phyloP scores from a whole-genome alignment of 2,888 invertebrate genomes.

The Ditula angustiorana region DNA sequence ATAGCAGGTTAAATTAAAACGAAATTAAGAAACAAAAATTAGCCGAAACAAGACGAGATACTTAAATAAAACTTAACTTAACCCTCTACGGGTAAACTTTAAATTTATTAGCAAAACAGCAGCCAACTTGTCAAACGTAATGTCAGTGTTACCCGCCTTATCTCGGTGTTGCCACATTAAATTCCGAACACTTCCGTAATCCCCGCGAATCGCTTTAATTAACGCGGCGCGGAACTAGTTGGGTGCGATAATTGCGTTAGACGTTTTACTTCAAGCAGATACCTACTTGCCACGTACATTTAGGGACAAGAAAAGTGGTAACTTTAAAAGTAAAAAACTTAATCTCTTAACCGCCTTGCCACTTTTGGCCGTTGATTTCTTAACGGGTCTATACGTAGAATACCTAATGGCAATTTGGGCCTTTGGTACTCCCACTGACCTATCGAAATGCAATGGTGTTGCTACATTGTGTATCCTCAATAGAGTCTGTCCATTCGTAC shows the following conservation, averaged over 20 bases:
- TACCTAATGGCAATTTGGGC: too few relatives aligned
- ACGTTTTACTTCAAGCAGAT: slow-evolving; percentile 3
- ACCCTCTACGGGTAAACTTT: neutral
- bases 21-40: too few relatives aligned
- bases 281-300: neutral
- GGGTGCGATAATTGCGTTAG: slow-evolving; percentile 6
- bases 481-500: too few relatives aligned
- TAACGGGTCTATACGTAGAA: too few relatives aligned
- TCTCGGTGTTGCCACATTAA: slow-evolving; percentile 19
- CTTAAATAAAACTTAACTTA: neutral
- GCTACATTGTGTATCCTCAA: too few relatives aligned
- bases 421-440: too few relatives aligned
- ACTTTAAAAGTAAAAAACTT: neutral
- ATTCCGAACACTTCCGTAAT: neutral
- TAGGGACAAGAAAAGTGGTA: neutral
- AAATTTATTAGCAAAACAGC: neutral
- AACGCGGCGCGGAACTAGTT: neutral
- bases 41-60: too few relatives aligned
- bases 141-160: neutral
- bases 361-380: too few relatives aligned
- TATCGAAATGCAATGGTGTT: too few relatives aligned
- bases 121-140: slow-evolving; percentile 1
- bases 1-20: too few relatives aligned
- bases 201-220: slow-evolving; percentile 13
- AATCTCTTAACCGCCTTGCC: neutral